Evolutionary conservation across 2,797 vertebrate species (phyloP).

Genomic region (Lepus townsendii): DNA sequence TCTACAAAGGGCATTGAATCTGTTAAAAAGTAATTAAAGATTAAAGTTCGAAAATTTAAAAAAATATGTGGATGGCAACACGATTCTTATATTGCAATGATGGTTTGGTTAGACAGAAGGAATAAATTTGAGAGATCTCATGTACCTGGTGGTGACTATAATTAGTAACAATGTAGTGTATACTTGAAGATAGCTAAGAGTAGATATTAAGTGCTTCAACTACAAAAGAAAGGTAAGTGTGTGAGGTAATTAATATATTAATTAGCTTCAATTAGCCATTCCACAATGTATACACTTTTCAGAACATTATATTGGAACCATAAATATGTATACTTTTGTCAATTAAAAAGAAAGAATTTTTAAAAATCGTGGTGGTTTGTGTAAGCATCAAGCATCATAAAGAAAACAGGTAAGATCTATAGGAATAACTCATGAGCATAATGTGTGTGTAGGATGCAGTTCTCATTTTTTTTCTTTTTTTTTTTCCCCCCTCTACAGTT

Average conservation of each 20-base stretch:
- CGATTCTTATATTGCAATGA: not conserved
- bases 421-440: not conserved
- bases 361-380: not conserved
- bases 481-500: conserved; percentile 84
- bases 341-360: not conserved
- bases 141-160: not conserved
- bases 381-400: not conserved
- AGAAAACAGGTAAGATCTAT: conserved; percentile 13
- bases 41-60: no score
- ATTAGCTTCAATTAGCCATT: not conserved
- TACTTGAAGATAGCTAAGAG: not conserved
- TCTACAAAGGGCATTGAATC: no score
- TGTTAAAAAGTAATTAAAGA: no score
- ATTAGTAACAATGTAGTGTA: not conserved
- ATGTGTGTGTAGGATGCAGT: conserved; percentile 13
- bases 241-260: not conserved
- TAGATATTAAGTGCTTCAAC: not conserved
- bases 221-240: not conserved
- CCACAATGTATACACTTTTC: not conserved
- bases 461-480: conserved; percentile 32
- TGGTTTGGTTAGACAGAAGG: not conserved
- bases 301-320: not conserved
- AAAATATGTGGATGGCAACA: not conserved
- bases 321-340: not conserved
- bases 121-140: not conserved